These are phyloP conservation scores for Exocentrus adspersus DNA, from an alignment of 2,888 invertebrate genomes.

Conservation along the genomic window DNA sequence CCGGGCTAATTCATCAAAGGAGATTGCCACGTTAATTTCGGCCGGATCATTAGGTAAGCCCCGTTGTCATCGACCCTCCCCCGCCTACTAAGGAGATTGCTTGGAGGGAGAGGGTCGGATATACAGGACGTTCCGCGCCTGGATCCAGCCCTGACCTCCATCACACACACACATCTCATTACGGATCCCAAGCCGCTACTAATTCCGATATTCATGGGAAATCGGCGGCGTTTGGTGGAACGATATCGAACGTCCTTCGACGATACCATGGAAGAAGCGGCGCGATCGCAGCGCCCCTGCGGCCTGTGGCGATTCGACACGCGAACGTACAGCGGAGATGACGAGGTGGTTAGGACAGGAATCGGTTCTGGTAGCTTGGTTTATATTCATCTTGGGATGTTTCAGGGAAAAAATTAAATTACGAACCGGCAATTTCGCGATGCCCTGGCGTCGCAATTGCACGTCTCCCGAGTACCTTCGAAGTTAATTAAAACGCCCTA, in stretches of 20 bases:
- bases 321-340: too few relatives aligned
- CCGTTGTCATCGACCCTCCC: conserved; percentile 51
- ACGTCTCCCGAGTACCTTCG: too few relatives aligned
- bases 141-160: too few relatives aligned
- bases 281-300: neutral
- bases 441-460: too few relatives aligned
- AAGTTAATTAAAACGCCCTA: too few relatives aligned
- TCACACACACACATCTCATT: conserved; percentile 9
- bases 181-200: conserved; percentile 39
- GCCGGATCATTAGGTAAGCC: conserved; percentile 56
- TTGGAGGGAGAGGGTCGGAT: conserved; percentile 29
- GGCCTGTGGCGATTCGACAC: too few relatives aligned
- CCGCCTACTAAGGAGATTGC: conserved; percentile 42
- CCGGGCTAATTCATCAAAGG: conserved; percentile 54
- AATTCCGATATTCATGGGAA: conserved; percentile 54
- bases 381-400: too few relatives aligned
- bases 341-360: too few relatives aligned
- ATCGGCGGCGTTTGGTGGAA: conserved; percentile 38
- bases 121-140: too few relatives aligned
- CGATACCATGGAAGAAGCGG: conserved; percentile 3
- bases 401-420: too few relatives aligned
- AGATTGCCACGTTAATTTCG: conserved; percentile 56
- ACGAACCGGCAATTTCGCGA: too few relatives aligned
- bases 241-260: conserved; percentile 5
- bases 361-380: too few relatives aligned